Evolutionary conservation across 2,888 invertebrate species (phyloP).

Genomic region (Megastigmus dorsalis): DNA sequence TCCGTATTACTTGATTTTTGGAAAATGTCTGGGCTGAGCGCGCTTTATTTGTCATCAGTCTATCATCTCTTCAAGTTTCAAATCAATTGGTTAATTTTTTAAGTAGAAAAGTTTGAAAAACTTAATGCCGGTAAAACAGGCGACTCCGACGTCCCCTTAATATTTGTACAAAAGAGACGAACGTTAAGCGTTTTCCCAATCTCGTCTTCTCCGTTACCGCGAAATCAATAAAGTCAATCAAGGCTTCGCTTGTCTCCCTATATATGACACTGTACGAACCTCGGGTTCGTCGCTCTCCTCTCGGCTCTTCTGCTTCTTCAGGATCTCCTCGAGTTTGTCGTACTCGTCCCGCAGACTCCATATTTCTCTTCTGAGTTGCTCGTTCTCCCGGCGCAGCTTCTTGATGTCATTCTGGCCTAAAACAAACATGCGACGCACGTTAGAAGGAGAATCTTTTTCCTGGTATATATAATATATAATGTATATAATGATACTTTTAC

Average conservation of each 20-base stretch:
- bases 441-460: constrained; percentile 17
- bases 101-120: too few relatives aligned
- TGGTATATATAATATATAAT: too few relatives aligned
- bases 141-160: too few relatives aligned
- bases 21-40: too few relatives aligned
- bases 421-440: constrained; percentile 44
- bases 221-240: constrained; percentile 54
- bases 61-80: too few relatives aligned
- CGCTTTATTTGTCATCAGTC: too few relatives aligned
- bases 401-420: constrained; percentile 92
- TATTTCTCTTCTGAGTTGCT: constrained; percentile 89
- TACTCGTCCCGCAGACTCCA: constrained; percentile 92
- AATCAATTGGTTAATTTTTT: too few relatives aligned
- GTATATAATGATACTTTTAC: not conserved
- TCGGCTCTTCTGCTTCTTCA: constrained; percentile 75
- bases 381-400: constrained; percentile 90
- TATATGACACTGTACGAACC: constrained; percentile 57
- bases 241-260: constrained; percentile 3
- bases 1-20: too few relatives aligned
- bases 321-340: constrained; percentile 87
- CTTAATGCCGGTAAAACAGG: too few relatives aligned
- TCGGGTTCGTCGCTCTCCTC: constrained; percentile 69
- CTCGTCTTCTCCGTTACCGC: not conserved
- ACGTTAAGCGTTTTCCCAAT: constrained; percentile 33
- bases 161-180: constrained; percentile 33